Evolutionary conservation across 2,888 invertebrate species (phyloP), one percentile per base, ranked within the genome.

Genomic region (Shargacucullia verbasci): DNA sequence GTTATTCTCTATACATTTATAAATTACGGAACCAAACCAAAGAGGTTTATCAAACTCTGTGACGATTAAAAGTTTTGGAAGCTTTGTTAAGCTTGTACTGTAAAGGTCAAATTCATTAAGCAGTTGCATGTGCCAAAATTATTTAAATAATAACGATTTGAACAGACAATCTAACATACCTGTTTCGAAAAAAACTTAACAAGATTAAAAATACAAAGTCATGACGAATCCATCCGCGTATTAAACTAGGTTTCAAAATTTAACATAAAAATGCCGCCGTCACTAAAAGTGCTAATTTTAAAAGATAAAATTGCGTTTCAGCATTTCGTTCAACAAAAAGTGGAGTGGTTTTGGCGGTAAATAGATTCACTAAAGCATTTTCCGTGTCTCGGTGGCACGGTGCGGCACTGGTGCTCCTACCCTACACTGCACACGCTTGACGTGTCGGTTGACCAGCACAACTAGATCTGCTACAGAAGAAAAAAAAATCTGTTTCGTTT

Each of bases 361-460:
- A 90, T 89, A 88, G 87, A 88, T 87, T 84, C 85, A 79, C 88
- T 91, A 90, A 87, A 91, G 85, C 91, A 89, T 90, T 92, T 87
- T 89, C 88, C 89, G 80, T 90, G 91, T 92, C 81, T 78, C 81
- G 71, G 80, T 73, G 79, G 80, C 65, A 72, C 74, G 70, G 76
- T 76, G 79, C 76, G 79, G 78, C 66, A 62, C 47, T 53, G 57
- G 53, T 69, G 39, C 48, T 59, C 37, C 47, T 70, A 57, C 61
- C 50, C 37, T 56, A 45, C 37, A 46, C 49, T 53, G 59, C 67
- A 65, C 66, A 65, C 54, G 66, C 49, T 61, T 73, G 65, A 70
- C 50, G 65, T 62, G 64, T 60, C 56, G 49, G 62, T 66, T 71
- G 70, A 78, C 63, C 72, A 73, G 63, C 49, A 61, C 64, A 70